A percentile compares a stretch with the other conserved stretches of the same genome.
Conservation (phyloP, 2,113 vertebrate genomes). For the Syngnathus scovelli region DNA sequence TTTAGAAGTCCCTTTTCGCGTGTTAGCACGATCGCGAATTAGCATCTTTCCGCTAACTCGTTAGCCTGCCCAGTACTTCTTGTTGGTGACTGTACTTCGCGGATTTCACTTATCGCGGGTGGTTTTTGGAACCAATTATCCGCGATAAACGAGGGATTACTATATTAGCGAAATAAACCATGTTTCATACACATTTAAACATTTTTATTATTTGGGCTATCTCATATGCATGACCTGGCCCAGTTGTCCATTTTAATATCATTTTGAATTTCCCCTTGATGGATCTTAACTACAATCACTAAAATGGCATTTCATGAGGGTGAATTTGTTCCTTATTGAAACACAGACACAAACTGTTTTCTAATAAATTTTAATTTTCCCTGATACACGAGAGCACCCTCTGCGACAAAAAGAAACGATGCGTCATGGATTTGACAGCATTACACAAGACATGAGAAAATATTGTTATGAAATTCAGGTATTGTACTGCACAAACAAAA, state of each 20-base stretch:
- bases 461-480: neutral
- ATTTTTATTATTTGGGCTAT: neutral
- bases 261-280: neutral
- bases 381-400: conserved; percentile 6
- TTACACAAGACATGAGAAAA: neutral
- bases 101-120: too few relatives aligned
- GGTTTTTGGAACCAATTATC: too few relatives aligned
- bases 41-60: too few relatives aligned
- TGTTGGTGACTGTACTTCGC: too few relatives aligned
- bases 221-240: neutral
- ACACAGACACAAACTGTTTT: conserved; percentile 3
- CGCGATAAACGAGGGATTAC: neutral
- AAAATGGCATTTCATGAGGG: neutral
- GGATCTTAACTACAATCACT: neutral
- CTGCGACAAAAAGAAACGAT: neutral
- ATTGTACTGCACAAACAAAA: conserved; percentile 1
- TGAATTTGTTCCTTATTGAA: neutral
- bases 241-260: neutral
- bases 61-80: too few relatives aligned
- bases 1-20: too few relatives aligned
- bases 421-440: neutral
- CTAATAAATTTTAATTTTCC: neutral
- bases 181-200: neutral
- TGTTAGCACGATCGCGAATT: too few relatives aligned
- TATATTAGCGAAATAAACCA: neutral